Base-by-base conservation (phyloP, 2,113 vertebrate genomes). In the Nestor notabilis region DNA sequence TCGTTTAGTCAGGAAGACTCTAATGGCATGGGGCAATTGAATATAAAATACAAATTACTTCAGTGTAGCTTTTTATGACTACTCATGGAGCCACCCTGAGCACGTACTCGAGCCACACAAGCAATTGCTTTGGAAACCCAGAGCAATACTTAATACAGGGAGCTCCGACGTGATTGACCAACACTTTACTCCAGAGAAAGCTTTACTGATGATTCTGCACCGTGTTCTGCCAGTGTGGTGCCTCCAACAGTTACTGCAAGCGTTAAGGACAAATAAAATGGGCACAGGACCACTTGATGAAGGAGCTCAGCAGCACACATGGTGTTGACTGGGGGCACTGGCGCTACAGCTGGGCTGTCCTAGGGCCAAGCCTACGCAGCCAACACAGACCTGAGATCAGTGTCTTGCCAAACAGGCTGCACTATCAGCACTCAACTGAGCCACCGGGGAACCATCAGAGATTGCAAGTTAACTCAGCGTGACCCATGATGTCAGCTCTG, bases 381-480 rank as follows among this genome's bases (percentile, higher is more conserved):
- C 3, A 1, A 6, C 3, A 4, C 20, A n/a, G 13, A 33, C 1
- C 31, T 4, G 46, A 7, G 49, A 28, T 5, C 52, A 52, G 52
- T 1, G 1, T 5, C 43, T 24, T 28, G 23, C 17, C 44, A 24
- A 21, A 15, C 0, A 5, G 0, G 10, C 77, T 8, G 74, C 43
- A 4, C 41, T 11, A 23, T 17, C 8, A 55, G 75, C 52, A 5
- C 83, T 13, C 11, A 33, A 4, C 18, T 1, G 10, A 39, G 39
- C 4, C 13, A 9, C n/a, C 5, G 55, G 29, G 39, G 23, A 18
- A 50, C 0, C 2, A 23, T 69, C 41, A 63, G 63, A 31, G 37
- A 33, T 1, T 19, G 31, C 25, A 8, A 3, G 21, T 39, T 16
- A 27, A 27, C 31, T 56, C 2, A 0, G 25, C 7, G 3, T 10